A percentile compares a stretch with the other conserved stretches of the same genome.
These are phyloP conservation scores for Antennarius maculatus DNA, from an alignment of 2,797 vertebrate species.

Conservation along the genomic window DNA sequence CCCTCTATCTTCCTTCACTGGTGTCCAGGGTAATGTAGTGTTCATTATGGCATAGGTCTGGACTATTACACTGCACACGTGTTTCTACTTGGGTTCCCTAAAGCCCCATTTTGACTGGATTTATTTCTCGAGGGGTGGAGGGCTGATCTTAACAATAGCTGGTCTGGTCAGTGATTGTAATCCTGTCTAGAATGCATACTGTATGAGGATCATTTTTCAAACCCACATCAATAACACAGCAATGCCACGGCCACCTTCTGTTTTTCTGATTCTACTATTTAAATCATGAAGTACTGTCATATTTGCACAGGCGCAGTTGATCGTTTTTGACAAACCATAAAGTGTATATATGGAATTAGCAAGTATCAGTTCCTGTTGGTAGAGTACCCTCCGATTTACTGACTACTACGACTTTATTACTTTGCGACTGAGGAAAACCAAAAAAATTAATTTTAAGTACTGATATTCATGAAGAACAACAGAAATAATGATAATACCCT, in stretches of 20 bases:
- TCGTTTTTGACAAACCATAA: too few species aligned
- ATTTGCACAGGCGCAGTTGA: too few species aligned
- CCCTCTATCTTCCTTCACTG: too few species aligned
- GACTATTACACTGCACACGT: background rate
- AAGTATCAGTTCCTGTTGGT: background rate
- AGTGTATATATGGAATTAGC: background rate
- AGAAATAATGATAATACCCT: background rate
- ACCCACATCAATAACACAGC: background rate
- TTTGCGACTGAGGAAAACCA: background rate
- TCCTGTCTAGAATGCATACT: background rate
- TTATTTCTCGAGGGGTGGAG: background rate
- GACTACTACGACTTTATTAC: background rate
- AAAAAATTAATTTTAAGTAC: background rate
- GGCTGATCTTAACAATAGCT: slow-evolving; percentile 1
- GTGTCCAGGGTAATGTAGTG: background rate
- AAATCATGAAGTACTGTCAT: too few species aligned
- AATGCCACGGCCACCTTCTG: background rate
- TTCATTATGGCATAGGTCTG: background rate
- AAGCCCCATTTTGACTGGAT: slow-evolving; percentile 1
- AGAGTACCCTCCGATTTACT: background rate
- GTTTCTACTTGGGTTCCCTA: slow-evolving; percentile 6
- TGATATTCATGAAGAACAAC: too few species aligned
- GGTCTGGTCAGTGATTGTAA: background rate
- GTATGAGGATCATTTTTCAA: background rate
- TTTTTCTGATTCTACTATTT: background rate